phyloP scores from a whole-genome alignment of 1,140 invertebrate genomes.

The Drosophila ambigua region DNA sequence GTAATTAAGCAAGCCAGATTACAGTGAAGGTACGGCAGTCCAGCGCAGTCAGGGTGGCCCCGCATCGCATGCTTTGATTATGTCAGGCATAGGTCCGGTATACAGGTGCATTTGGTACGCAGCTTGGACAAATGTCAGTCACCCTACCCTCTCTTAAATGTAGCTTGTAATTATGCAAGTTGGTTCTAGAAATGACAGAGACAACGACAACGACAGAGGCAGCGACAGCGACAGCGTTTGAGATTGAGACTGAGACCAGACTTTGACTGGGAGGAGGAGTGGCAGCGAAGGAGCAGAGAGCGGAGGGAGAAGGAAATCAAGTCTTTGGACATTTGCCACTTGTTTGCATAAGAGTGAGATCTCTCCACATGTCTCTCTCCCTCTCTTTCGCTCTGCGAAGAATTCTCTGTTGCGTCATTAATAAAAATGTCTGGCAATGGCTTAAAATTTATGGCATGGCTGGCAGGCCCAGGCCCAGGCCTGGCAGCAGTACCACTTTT shows the following conservation, averaged over 20 bases:
- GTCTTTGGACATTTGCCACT: constrained; percentile 62
- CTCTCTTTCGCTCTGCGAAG: not conserved
- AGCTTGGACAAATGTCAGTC: no score
- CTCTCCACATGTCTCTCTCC: not conserved
- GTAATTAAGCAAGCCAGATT: constrained; percentile 56
- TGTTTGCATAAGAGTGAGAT: constrained; percentile 59
- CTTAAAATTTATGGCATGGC: constrained; percentile 78
- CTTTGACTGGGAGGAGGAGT: constrained; percentile 27
- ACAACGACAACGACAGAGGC: not conserved
- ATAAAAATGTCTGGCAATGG: constrained; percentile 78
- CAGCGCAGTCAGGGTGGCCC: no score
- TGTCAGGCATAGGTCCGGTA: no score
- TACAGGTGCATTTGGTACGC: no score
- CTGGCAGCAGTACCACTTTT: constrained; percentile 35
- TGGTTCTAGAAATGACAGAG: constrained; percentile 11
- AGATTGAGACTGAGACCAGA: constrained; percentile 50
- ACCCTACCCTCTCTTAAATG: no score
- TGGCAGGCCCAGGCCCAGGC: constrained; percentile 52
- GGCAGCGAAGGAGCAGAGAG: not conserved
- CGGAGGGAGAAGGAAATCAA: constrained; percentile 26
- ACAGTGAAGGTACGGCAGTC: constrained; percentile 1
- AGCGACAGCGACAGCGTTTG: constrained; percentile 28
- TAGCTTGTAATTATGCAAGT: constrained; percentile 4
- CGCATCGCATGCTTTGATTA: no score
- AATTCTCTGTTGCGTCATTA: constrained; percentile 70